Conservation (phyloP, 2,797 vertebrate species). For the Serranus cabrilla region DNA sequence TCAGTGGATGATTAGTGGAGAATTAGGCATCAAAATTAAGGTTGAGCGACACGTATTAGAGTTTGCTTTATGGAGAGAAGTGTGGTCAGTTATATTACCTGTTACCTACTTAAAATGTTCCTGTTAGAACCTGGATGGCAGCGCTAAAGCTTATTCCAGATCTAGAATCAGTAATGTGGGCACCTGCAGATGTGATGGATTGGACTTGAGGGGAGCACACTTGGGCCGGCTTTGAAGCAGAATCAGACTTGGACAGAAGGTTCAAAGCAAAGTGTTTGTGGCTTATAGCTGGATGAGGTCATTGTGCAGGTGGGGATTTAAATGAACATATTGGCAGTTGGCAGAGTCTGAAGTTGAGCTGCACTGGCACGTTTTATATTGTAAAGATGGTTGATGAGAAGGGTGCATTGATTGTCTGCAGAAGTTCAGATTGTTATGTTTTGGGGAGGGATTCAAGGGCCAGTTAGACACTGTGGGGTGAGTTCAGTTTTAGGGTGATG, state of each 20-base stretch:
- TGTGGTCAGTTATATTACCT: constrained; percentile 7
- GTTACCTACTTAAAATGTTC: constrained; percentile 6
- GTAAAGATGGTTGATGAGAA: constrained; percentile 50
- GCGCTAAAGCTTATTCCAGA: constrained; percentile 13
- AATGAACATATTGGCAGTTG: constrained; percentile 52
- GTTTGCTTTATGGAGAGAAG: background rate
- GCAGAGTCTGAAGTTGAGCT: constrained; percentile 48
- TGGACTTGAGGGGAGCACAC: constrained; percentile 34
- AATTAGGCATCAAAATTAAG: constrained; percentile 1
- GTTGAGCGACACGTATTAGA: constrained; percentile 13
- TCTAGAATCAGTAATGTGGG: constrained; percentile 39
- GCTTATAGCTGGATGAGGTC: constrained; percentile 70
- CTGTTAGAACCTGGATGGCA: constrained; percentile 27
- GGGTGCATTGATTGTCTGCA: constrained; percentile 23
- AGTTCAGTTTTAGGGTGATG: background rate
- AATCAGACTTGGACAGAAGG: constrained; percentile 58
- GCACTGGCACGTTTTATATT: constrained; percentile 37
- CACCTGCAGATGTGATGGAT: constrained; percentile 48
- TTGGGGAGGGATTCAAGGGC: background rate
- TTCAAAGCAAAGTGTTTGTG: constrained; percentile 73
- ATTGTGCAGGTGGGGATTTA: constrained; percentile 71
- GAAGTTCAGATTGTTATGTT: constrained; percentile 21
- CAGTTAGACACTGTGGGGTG: background rate
- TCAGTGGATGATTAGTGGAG: constrained; percentile 47
- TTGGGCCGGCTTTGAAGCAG: constrained; percentile 34